A percentile compares a stretch with the other conserved stretches of the same genome.
phyloP scores from a whole-genome alignment of 1,140 invertebrate species.

The Marisa cornuarietis region DNA sequence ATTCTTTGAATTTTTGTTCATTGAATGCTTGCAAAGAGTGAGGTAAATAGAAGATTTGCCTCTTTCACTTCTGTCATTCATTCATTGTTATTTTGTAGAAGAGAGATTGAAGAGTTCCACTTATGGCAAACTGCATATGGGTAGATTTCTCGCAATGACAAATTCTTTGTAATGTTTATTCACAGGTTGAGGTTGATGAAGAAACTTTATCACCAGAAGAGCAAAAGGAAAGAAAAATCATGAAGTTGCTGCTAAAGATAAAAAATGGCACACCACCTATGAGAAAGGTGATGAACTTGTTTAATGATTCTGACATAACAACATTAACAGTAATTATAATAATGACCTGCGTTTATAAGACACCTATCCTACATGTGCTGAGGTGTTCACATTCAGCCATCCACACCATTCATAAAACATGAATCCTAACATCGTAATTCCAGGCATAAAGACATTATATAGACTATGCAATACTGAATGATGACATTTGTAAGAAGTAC shows the following conservation, averaged over 20 bases:
- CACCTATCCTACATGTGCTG: too few relatives aligned
- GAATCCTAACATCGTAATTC: too few relatives aligned
- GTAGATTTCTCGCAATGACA: not conserved
- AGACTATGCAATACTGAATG: too few relatives aligned
- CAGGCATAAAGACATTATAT: too few relatives aligned
- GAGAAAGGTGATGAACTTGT: constrained; percentile 78
- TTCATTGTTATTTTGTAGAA: not conserved
- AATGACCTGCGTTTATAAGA: too few relatives aligned
- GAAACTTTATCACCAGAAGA: constrained; percentile 94
- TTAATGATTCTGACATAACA: too few relatives aligned
- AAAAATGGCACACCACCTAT: constrained; percentile 99
- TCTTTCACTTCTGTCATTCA: not conserved
- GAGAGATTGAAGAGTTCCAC: not conserved
- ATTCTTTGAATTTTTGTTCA: not conserved
- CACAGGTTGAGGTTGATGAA: constrained; percentile 93
- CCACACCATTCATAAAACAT: too few relatives aligned
- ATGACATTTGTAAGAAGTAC: too few relatives aligned
- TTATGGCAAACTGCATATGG: not conserved
- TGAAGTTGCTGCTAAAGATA: constrained; percentile 98
- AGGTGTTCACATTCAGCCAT: too few relatives aligned
- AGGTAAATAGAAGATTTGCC: not conserved
- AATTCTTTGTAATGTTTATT: constrained; percentile 2
- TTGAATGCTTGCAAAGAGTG: not conserved
- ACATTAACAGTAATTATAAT: too few relatives aligned
- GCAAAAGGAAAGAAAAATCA: constrained; percentile 98